Conservation (phyloP, 2,888 invertebrate species). For the Trissonchulus latispiculum region DNA sequence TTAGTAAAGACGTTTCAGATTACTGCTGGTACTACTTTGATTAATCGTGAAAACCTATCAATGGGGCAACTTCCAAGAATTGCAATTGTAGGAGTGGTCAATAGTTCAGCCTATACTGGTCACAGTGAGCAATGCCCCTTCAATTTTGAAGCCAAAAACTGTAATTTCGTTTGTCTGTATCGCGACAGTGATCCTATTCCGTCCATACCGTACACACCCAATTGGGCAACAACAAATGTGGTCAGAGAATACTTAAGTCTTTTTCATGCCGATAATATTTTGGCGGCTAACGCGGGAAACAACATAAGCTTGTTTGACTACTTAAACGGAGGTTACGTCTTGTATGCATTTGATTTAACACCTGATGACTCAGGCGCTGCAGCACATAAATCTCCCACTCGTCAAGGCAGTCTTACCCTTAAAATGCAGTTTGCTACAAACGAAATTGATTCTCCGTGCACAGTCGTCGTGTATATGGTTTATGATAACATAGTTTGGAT, state of each 20-base stretch:
- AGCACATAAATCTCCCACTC: background rate
- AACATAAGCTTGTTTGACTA: no score
- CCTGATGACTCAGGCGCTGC: no score
- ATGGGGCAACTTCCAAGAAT: background rate
- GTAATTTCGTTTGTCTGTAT: conserved; percentile 2
- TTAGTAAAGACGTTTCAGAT: conserved; percentile 5
- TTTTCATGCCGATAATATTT: background rate
- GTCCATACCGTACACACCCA: background rate
- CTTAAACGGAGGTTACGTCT: no score
- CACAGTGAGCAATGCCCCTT: background rate
- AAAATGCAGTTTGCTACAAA: conserved; percentile 12
- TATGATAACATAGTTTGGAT: background rate
- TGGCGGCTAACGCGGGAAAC: background rate
- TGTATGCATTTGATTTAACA: no score
- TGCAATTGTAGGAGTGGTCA: background rate
- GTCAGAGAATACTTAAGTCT: conserved; percentile 9
- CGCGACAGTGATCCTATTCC: background rate
- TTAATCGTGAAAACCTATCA: conserved; percentile 8
- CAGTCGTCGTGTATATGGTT: conserved; percentile 1
- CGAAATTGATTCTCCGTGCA: conserved; percentile 4
- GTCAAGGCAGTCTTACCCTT: no score
- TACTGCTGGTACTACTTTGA: background rate
- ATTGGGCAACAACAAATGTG: background rate
- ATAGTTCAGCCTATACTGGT: background rate
- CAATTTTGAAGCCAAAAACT: background rate